Evolutionary conservation across 1,140 invertebrate genomes (phyloP).

Genomic region (Stenopsyche tienmushanensis): DNA sequence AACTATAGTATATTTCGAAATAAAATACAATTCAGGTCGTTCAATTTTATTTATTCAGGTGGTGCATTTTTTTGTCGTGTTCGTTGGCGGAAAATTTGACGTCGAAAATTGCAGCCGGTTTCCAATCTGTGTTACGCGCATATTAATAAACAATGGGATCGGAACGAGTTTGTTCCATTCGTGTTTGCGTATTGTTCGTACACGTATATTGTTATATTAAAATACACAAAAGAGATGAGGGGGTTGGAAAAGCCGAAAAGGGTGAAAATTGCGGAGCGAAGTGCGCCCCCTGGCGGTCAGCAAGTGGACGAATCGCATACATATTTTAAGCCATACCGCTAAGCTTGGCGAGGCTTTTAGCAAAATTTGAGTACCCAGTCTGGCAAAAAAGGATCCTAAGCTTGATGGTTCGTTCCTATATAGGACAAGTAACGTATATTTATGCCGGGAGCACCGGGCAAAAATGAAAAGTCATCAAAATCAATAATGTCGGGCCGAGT

Average conservation of each 20-base stretch:
- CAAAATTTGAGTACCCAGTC: slow-evolving; percentile 10
- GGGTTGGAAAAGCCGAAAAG: neutral
- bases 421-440: too few relatives aligned
- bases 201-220: neutral
- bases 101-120: neutral
- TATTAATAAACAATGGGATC: neutral
- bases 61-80: neutral
- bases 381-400: too few relatives aligned
- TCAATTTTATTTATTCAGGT: neutral
- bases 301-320: slow-evolving; percentile 2
- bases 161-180: neutral
- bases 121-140: neutral
- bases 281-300: neutral
- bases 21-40: neutral
- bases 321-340: neutral
- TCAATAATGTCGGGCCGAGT: too few relatives aligned
- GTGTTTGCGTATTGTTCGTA: neutral
- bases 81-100: neutral
- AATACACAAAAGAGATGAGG: neutral
- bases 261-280: neutral
- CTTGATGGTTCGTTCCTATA: too few relatives aligned
- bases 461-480: too few relatives aligned
- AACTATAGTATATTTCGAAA: neutral
- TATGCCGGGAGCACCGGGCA: too few relatives aligned
- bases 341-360: slow-evolving; percentile 14